Evolutionary conservation across 2,888 invertebrate species (phyloP).

Genomic region (Ecliptopera silaceata): DNA sequence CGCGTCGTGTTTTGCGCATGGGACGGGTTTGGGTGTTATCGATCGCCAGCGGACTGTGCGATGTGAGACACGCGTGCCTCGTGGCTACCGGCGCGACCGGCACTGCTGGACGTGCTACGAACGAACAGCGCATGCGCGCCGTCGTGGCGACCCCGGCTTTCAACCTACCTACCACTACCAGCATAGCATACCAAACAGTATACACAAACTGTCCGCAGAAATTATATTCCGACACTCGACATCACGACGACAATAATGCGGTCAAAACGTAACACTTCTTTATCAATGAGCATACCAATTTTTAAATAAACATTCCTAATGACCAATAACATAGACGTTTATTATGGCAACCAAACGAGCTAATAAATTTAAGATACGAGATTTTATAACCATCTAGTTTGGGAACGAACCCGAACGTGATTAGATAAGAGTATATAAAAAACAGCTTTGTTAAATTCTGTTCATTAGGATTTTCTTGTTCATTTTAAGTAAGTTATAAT

Average conservation of each 20-base stretch:
- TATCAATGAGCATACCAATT: not conserved
- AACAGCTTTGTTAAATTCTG: not conserved
- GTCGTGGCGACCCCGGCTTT: constrained; percentile 31
- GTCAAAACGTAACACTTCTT: constrained; percentile 14
- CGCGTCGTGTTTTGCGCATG: constrained; percentile 51
- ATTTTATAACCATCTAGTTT: not conserved
- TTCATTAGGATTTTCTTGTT: not conserved
- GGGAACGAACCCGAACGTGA: not conserved
- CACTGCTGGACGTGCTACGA: constrained; percentile 61
- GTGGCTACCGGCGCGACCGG: constrained; percentile 77
- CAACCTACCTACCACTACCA: constrained; percentile 30
- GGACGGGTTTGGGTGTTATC: constrained; percentile 48
- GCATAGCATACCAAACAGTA: not conserved
- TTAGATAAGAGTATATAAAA: not conserved
- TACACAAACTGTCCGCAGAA: constrained; percentile 1
- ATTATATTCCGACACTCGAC: constrained; percentile 25
- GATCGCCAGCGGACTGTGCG: constrained; percentile 42
- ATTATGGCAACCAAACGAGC: constrained; percentile 2
- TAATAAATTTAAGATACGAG: not conserved
- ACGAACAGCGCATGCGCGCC: constrained; percentile 75
- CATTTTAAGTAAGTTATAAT: constrained; percentile 11
- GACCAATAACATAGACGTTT: constrained; percentile 2
- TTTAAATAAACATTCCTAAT: not conserved
- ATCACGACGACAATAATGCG: constrained; percentile 29
- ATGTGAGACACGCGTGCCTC: constrained; percentile 70